Conservation (phyloP, 1,140 invertebrate species). For the Belonocnema kinseyi region DNA sequence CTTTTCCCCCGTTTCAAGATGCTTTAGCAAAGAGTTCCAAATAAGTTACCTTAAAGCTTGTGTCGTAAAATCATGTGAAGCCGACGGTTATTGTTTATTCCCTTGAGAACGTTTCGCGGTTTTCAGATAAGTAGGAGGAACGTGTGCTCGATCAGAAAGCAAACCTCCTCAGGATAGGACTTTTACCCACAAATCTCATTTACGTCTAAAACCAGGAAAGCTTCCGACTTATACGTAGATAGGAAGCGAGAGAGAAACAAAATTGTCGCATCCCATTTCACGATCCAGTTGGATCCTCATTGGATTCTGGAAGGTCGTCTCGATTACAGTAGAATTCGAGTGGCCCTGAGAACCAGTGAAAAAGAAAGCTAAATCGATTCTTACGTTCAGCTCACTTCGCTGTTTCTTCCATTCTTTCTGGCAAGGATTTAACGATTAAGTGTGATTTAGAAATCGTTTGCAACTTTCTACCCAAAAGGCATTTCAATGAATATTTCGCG, state of each 20-base stretch:
- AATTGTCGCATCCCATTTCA: neutral
- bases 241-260: neutral
- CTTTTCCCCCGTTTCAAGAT: too few species aligned
- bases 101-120: neutral
- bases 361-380: neutral
- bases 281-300: neutral
- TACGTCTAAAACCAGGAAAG: conserved; percentile 4
- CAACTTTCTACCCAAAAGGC: too few species aligned
- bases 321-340: neutral
- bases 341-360: neutral
- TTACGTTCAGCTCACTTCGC: neutral
- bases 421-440: too few species aligned
- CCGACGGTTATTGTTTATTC: neutral
- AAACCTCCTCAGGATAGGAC: neutral
- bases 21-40: neutral
- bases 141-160: neutral
- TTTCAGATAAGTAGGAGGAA: neutral
- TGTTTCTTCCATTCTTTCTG: too few species aligned
- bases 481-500: too few species aligned
- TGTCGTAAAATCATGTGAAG: neutral
- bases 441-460: too few species aligned
- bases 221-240: neutral
- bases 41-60: neutral
- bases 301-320: neutral
- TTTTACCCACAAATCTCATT: conserved; percentile 3